Conservation (phyloP, 1,140 invertebrate species). For the Tyrophagus putrescentiae region DNA sequence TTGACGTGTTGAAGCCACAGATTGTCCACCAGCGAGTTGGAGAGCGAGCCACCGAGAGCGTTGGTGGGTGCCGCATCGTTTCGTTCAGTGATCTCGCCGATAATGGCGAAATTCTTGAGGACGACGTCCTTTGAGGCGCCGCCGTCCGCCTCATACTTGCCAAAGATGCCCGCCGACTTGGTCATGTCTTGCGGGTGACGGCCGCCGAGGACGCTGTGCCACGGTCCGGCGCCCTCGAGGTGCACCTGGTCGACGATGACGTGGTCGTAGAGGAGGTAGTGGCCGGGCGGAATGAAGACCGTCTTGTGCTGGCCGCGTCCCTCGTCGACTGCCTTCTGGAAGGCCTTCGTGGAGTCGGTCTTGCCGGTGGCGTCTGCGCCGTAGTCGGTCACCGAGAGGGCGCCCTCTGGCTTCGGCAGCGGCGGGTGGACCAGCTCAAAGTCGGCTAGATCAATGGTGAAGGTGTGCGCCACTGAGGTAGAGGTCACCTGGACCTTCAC, state of each 20-base stretch:
- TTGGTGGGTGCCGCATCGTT: background rate
- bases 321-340: background rate
- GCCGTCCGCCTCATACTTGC: background rate
- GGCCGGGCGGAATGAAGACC: conserved; percentile 7
- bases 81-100: conserved; percentile 4
- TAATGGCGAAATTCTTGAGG: conserved; percentile 3
- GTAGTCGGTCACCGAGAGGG: background rate
- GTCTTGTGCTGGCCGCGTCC: background rate
- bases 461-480: background rate
- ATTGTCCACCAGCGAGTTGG: background rate
- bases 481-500: conserved; percentile 5
- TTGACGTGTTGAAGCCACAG: conserved; percentile 9
- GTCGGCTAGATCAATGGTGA: conserved; percentile 13
- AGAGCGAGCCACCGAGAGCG: background rate
- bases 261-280: conserved; percentile 1
- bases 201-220: conserved; percentile 5
- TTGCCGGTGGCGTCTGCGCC: background rate
- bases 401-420: background rate
- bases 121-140: background rate
- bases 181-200: background rate
- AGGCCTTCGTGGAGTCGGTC: conserved; percentile 7
- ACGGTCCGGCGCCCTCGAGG: conserved; percentile 1
- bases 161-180: conserved; percentile 3
- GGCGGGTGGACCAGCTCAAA: conserved; percentile 10
- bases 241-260: background rate